Conservation (phyloP, 2,113 vertebrate species). For the Leptobrachium leishanense region DNA sequence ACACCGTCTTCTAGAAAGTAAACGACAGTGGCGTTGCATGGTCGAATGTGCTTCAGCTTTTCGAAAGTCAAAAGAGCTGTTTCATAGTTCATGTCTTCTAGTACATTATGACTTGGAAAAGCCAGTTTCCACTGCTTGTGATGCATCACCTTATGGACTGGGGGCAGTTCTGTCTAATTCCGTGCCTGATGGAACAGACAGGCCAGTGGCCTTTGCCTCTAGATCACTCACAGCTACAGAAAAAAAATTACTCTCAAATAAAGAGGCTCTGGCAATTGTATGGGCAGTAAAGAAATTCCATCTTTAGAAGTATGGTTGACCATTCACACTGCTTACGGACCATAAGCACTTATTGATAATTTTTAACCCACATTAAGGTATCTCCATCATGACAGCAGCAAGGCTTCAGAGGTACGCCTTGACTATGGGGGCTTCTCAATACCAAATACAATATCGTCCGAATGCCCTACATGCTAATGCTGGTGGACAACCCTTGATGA, state of each 20-base stretch:
- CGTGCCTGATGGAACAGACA: background rate
- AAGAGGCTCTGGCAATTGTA: background rate
- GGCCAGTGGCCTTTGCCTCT: background rate
- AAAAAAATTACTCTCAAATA: background rate
- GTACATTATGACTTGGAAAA: background rate
- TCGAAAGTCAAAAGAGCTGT: background rate
- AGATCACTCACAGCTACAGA: background rate
- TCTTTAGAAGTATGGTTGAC: background rate
- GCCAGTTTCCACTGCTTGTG: background rate
- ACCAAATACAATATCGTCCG: background rate
- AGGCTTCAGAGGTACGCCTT: background rate
- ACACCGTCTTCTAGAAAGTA: background rate
- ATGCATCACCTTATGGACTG: constrained; percentile 2
- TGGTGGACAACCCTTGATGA: background rate
- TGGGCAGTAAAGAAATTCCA: background rate
- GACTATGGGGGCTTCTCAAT: background rate
- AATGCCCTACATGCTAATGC: background rate
- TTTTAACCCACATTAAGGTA: background rate
- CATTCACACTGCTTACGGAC: background rate
- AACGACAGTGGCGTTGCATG: background rate
- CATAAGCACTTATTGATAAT: background rate
- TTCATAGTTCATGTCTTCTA: background rate
- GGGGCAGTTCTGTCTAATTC: background rate
- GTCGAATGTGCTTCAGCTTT: background rate
- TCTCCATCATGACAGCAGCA: background rate